A percentile compares a stretch with the other conserved stretches of the same genome.
Conservation (phyloP, 2,888 invertebrate genomes). For the Erpobdella octoculata region DNA sequence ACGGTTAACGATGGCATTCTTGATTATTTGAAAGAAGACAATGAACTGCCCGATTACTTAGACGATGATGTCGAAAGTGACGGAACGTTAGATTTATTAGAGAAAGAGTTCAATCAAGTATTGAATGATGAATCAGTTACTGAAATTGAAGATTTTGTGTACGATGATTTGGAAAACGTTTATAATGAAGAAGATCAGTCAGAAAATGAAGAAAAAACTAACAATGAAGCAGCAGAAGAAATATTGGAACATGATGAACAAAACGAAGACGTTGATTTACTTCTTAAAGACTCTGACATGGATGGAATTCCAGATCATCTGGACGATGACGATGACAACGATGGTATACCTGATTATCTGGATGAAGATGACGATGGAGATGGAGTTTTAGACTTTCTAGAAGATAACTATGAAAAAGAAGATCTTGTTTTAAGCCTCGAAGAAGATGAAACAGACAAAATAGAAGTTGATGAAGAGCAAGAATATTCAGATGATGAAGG, state of each 20-base stretch:
- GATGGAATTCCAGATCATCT: constrained; percentile 42
- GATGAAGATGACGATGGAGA: constrained; percentile 36
- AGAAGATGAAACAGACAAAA: constrained; percentile 5
- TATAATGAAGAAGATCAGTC: background rate
- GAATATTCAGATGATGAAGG: constrained; percentile 31
- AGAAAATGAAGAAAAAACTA: background rate
- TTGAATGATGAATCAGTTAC: constrained; percentile 41
- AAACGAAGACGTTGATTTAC: background rate
- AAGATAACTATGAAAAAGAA: constrained; percentile 25
- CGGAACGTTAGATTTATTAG: constrained; percentile 36
- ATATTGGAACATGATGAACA: constrained; percentile 33
- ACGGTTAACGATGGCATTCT: background rate
- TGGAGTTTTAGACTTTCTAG: constrained; percentile 25
- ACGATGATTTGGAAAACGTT: background rate
- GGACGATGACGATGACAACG: constrained; percentile 38
- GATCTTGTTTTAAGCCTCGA: background rate
- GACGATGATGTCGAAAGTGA: constrained; percentile 34
- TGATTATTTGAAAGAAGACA: constrained; percentile 24
- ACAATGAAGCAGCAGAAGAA: background rate
- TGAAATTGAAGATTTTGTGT: constrained; percentile 11
- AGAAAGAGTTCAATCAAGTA: constrained; percentile 33
- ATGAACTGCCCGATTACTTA: constrained; percentile 33
- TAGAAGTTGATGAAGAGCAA: constrained; percentile 37
- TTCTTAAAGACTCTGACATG: constrained; percentile 33
- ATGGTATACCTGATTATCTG: constrained; percentile 42